These are phyloP conservation scores for Tanytarsus gracilentus DNA, from an alignment of 2,888 invertebrate species.

Conservation along the genomic window DNA sequence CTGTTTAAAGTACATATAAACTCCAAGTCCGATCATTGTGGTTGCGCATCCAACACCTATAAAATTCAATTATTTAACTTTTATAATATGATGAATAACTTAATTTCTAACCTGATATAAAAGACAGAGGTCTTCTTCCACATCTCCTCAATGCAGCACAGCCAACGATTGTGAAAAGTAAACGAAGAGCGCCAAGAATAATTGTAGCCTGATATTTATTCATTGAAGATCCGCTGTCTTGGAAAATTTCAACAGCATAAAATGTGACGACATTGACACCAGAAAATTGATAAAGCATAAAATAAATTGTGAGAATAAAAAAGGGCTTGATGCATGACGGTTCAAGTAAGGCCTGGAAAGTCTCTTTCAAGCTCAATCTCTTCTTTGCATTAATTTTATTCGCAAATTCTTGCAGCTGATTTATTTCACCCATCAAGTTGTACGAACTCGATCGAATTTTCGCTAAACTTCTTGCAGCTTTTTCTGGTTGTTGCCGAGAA, in stretches of 20 bases:
- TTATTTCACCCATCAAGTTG: slow-evolving; percentile 53
- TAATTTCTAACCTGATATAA: too few species aligned
- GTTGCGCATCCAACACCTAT: slow-evolving; percentile 54
- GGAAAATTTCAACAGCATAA: slow-evolving; percentile 58
- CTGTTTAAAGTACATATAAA: slow-evolving; percentile 51
- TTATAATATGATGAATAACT: too few species aligned
- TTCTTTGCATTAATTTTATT: slow-evolving; percentile 53
- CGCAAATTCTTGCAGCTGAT: slow-evolving; percentile 51
- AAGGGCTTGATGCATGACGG: slow-evolving; percentile 58
- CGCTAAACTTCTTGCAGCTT: slow-evolving; percentile 50
- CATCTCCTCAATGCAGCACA: slow-evolving; percentile 52
- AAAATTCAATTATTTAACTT: too few species aligned
- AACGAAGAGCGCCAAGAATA: slow-evolving; percentile 50
- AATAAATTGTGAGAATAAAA: slow-evolving; percentile 52
- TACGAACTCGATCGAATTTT: slow-evolving; percentile 54
- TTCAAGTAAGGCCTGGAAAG: slow-evolving; percentile 48
- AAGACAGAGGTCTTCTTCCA: slow-evolving; percentile 54
- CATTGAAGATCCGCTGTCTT: slow-evolving; percentile 50
- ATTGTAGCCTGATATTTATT: slow-evolving; percentile 54
- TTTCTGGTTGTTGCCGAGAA: slow-evolving; percentile 49
- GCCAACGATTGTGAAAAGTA: slow-evolving; percentile 54
- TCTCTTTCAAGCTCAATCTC: slow-evolving; percentile 43
- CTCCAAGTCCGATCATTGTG: slow-evolving; percentile 52
- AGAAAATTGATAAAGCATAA: slow-evolving; percentile 61
- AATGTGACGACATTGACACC: slow-evolving; percentile 61